Evolutionary conservation across 2,113 vertebrate genomes (phyloP), one percentile per base, ranked within the genome.

Genomic region (Hippocampus guttulatus): DNA sequence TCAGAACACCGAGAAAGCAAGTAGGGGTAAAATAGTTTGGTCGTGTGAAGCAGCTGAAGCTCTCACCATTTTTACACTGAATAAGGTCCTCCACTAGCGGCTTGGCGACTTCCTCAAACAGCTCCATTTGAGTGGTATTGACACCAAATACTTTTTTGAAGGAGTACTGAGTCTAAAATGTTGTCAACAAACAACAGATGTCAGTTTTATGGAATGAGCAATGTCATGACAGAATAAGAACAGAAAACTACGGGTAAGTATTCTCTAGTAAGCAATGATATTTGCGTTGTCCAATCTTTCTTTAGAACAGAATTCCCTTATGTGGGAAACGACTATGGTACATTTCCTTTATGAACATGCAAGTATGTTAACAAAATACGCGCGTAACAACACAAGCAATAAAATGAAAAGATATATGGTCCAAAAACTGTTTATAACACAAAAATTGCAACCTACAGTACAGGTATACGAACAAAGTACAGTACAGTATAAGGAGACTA

Each of bases 111-210:
- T 93, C 93, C 0, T 95, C 94, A 78, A 98, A 99, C 52, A 99
- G 90, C 68, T 96, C 88, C 69, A 89, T 91, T 83, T 99, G 97
- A 40, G 75, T 90, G 12, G 93, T 95, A 1, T 90, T 91, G 15
- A 92, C 90, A 51, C 96, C 95, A 89, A 99, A 98, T 0, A 98
- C 95, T 74, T 93, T 95, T 83, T 97, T 98, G 80, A 97, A 99
- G 0, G 95, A 95, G 86, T 97, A 98, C 75, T 98, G 97, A 0
- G 91, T 96, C 97, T 99, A 76, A 71, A 43, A 72, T 3, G 38
- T 62, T 79, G 1, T 20, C 33, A n/a, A 40, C 23, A 47, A 64
- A 64, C 38, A 43, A 33, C 18, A 4, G 1, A 33, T 61, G 58
- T 60, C 25, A 27, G 12, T 18, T 33, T 20, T 51, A 51, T 51